These are phyloP conservation scores for Heliconius charithonia DNA, from an alignment of 2,888 invertebrate genomes.

Conservation along the genomic window DNA sequence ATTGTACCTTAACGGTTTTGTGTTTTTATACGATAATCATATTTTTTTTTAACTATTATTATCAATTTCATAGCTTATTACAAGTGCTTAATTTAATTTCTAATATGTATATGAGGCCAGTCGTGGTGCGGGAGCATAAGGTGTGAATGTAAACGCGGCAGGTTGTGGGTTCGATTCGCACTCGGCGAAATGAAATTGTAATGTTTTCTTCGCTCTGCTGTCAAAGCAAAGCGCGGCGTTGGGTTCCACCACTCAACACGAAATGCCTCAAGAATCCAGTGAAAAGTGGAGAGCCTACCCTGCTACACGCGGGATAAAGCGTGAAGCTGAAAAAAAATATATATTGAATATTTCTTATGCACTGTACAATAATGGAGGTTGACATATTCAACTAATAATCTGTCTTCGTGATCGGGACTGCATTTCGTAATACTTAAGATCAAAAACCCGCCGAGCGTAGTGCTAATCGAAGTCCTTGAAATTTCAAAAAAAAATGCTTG, in stretches of 20 bases:
- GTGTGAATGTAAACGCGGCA: too few species aligned
- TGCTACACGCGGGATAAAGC: too few species aligned
- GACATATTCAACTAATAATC: constrained; percentile 56
- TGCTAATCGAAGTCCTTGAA: constrained; percentile 75
- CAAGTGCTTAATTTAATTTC: constrained; percentile 40
- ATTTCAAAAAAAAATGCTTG: constrained; percentile 53
- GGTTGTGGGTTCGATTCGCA: too few species aligned
- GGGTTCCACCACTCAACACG: too few species aligned
- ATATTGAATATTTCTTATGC: constrained; percentile 48
- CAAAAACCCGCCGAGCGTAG: constrained; percentile 75
- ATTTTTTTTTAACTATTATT: constrained; percentile 46
- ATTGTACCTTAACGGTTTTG: constrained; percentile 78
- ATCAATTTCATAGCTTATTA: constrained; percentile 42
- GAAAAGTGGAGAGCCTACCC: too few species aligned
- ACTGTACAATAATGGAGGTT: constrained; percentile 44
- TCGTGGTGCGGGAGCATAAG: too few species aligned
- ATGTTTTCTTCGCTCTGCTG: too few species aligned
- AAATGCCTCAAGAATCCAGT: too few species aligned
- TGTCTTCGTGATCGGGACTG: constrained; percentile 52
- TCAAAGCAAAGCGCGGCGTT: too few species aligned
- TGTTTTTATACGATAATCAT: constrained; percentile 58
- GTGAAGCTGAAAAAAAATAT: too few species aligned
- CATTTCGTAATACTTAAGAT: constrained; percentile 59
- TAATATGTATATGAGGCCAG: constrained; percentile 15
- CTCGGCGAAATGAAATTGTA: too few species aligned